These are phyloP conservation scores for Tethya wilhelma DNA, from an alignment of 37 sponge, comb jelly and placozoan genomes.

Conservation along the genomic window DNA sequence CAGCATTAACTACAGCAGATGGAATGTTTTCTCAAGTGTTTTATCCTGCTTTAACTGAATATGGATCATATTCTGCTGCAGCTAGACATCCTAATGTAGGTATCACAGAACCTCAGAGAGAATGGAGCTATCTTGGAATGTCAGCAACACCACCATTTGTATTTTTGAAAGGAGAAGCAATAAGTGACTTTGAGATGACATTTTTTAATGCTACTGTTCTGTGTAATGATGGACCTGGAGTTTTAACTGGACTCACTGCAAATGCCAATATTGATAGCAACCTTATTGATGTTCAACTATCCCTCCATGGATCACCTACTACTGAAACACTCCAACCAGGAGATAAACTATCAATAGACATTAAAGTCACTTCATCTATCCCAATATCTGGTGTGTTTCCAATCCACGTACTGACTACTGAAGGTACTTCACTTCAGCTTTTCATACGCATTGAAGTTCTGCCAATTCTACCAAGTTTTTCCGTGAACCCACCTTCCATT, in stretches of 20 bases:
- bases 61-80: conserved; percentile 29
- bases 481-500: conserved; percentile 18
- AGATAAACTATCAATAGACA: conserved; percentile 8
- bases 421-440: conserved; percentile 3
- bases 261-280: background rate
- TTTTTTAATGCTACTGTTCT: conserved; percentile 32
- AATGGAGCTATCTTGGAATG: conserved; percentile 40
- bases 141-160: conserved; percentile 5
- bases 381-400: conserved; percentile 7
- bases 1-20: conserved; percentile 7
- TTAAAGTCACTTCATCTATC: background rate
- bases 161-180: background rate
- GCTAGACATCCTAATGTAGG: conserved; percentile 19
- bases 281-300: background rate
- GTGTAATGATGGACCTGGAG: conserved; percentile 43
- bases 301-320: background rate
- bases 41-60: conserved; percentile 34
- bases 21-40: conserved; percentile 20
- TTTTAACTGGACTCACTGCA: background rate
- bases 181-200: conserved; percentile 4
- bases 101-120: background rate
- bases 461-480: conserved; percentile 33
- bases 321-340: background rate
- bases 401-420: background rate
- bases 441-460: conserved; percentile 2